Percentiles rank a stretch among this genome's conserved stretches.
phyloP scores from a whole-genome alignment of 2,888 invertebrate genomes.

The Yponomeuta plumbellus region DNA sequence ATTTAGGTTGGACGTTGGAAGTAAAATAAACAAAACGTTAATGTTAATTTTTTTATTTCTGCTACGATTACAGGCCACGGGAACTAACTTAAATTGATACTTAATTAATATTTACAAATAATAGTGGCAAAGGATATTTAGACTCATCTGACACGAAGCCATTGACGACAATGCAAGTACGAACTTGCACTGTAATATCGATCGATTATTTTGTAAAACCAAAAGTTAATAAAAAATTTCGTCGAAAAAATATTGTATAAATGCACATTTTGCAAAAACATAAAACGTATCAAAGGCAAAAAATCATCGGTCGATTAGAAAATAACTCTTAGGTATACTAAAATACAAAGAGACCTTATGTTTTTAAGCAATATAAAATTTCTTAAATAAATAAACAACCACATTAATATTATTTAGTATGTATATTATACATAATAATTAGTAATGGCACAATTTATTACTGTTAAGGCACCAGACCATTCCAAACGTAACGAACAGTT shows the following conservation, averaged over 20 bases:
- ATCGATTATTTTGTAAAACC: not conserved
- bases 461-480: conserved; percentile 46
- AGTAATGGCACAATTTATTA: conserved; percentile 59
- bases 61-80: conserved; percentile 54
- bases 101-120: conserved; percentile 42
- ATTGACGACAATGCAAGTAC: not conserved
- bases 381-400: conserved; percentile 18
- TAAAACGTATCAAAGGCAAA: conserved; percentile 4
- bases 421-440: conserved; percentile 35
- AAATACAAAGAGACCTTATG: conserved; percentile 4
- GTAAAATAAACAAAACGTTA: conserved; percentile 4
- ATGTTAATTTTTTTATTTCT: conserved; percentile 47
- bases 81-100: conserved; percentile 34
- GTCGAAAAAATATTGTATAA: conserved; percentile 1
- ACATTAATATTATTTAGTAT: conserved; percentile 15
- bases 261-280: conserved; percentile 9
- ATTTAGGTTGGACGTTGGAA: not conserved
- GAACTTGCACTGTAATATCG: not conserved
- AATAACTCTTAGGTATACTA: conserved; percentile 4
- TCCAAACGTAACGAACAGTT: not conserved
- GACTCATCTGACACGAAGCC: not conserved
- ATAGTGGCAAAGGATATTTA: conserved; percentile 19
- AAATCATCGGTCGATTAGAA: not conserved
- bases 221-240: not conserved
- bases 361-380: conserved; percentile 7